Conservation (phyloP, 2,113 vertebrate genomes). For the Leiothrix lutea region DNA sequence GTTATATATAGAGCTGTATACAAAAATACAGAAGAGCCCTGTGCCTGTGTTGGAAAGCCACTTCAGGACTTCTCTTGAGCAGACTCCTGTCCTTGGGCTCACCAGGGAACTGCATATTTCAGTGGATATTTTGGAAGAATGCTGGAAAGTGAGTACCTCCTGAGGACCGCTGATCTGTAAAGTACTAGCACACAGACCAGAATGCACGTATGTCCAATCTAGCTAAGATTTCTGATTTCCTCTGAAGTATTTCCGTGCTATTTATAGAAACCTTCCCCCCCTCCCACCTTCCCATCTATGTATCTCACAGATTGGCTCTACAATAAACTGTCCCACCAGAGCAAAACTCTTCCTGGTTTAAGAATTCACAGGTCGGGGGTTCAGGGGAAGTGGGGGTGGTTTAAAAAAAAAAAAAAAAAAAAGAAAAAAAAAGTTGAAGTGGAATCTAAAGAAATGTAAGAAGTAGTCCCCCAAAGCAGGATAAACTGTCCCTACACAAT, state of each 20-base stretch:
- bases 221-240: background rate
- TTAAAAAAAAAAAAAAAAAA: too few species aligned
- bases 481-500: background rate
- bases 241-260: background rate
- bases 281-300: accelerated
- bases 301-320: background rate
- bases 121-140: background rate
- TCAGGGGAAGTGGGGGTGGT: accelerated
- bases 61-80: background rate
- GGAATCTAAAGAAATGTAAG: background rate
- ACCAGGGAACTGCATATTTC: background rate
- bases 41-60: background rate
- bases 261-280: background rate
- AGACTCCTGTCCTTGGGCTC: background rate
- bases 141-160: background rate
- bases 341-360: background rate
- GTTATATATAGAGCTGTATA: background rate
- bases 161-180: background rate
- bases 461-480: background rate
- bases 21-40: background rate
- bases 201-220: background rate
- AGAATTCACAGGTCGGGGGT: background rate
- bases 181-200: background rate
- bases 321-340: background rate
- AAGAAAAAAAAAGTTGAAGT: background rate